A percentile compares a stretch with the other conserved stretches of the same genome.
phyloP scores from a whole-genome alignment of 2,888 invertebrate species.

The Drosophila buzzatii region DNA sequence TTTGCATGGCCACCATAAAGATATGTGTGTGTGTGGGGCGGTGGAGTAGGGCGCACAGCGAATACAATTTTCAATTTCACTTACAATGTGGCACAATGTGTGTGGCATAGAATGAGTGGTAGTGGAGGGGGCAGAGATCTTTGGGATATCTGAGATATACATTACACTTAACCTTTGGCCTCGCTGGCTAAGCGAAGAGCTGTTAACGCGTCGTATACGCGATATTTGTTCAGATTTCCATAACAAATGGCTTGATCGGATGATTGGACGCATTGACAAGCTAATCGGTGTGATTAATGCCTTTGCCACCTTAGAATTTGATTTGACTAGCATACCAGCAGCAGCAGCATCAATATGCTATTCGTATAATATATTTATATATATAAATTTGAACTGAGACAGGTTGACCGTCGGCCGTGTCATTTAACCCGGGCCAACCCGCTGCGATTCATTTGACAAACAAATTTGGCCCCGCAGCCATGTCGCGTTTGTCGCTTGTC shows the following conservation, averaged over 20 bases:
- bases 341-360: conserved; percentile 42
- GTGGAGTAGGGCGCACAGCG: neutral
- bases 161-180: conserved; percentile 20
- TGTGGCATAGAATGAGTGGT: conserved; percentile 43
- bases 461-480: conserved; percentile 38
- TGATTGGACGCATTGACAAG: conserved; percentile 38
- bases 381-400: conserved; percentile 29
- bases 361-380: neutral
- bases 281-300: conserved; percentile 58
- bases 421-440: conserved; percentile 64
- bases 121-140: neutral
- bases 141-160: neutral
- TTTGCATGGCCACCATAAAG: conserved; percentile 32
- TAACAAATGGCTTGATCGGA: conserved; percentile 33
- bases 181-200: conserved; percentile 18
- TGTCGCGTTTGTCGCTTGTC: conserved; percentile 21
- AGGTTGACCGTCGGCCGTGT: conserved; percentile 71
- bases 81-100: conserved; percentile 58
- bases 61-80: conserved; percentile 20
- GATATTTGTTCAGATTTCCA: conserved; percentile 46
- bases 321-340: conserved; percentile 27
- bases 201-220: conserved; percentile 43
- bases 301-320: conserved; percentile 27
- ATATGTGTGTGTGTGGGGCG: neutral
- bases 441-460: conserved; percentile 32